Evolutionary conservation across 2,888 invertebrate genomes (phyloP).

Genomic region (Coremacera marginata): DNA sequence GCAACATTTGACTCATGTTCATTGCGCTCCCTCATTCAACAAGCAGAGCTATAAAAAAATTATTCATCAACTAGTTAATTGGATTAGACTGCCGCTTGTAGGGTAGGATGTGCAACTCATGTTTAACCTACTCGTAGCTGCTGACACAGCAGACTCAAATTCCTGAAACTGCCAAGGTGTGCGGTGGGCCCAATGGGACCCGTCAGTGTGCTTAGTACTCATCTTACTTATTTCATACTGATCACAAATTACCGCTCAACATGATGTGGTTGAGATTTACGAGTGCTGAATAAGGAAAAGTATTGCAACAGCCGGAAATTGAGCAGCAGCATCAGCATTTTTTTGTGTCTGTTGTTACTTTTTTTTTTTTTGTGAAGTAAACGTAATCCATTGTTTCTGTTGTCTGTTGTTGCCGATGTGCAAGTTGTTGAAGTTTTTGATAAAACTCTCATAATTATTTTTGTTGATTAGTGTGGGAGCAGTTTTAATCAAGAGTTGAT

Average conservation of each 20-base stretch:
- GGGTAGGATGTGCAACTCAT: background rate
- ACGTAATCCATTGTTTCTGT: background rate
- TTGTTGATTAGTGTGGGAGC: conserved; percentile 17
- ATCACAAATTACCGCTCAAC: background rate
- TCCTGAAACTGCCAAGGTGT: conserved; percentile 1
- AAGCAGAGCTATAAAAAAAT: background rate
- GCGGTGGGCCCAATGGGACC: conserved; percentile 9
- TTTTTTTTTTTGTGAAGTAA: background rate
- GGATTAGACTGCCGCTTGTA: conserved; percentile 37
- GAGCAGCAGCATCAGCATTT: background rate
- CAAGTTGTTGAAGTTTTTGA: background rate
- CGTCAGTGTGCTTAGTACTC: background rate
- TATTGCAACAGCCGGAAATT: conserved; percentile 7
- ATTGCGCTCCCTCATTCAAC: background rate
- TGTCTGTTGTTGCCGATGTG: background rate
- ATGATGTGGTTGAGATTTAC: conserved; percentile 4
- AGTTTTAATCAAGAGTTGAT: conserved; percentile 16
- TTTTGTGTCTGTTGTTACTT: conserved; percentile 15
- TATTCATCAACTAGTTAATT: conserved; percentile 42
- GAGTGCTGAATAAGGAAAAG: background rate
- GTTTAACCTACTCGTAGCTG: background rate
- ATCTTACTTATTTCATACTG: too few species aligned
- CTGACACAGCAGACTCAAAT: background rate
- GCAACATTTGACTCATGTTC: background rate
- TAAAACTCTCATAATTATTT: background rate